Conservation (phyloP, 2,113 vertebrate species). For the Asarcornis scutulata region DNA sequence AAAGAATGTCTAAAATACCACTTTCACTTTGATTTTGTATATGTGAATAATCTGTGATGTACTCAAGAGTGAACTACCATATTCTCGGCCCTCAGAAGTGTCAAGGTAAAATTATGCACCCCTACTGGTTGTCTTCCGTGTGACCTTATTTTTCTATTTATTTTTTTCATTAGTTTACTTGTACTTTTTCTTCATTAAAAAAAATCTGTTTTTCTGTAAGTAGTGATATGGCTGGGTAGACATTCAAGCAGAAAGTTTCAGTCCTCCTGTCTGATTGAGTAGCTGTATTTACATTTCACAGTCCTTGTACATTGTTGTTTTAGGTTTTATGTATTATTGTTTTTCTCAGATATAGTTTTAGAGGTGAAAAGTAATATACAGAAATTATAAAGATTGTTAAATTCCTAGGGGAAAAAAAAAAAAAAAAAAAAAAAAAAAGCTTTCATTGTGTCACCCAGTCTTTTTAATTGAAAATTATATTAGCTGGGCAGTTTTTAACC, state of each 20-base stretch:
- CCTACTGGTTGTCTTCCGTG: background rate
- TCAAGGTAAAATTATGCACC: background rate
- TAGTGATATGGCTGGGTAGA: background rate
- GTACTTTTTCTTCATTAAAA: background rate
- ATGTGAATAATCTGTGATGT: background rate
- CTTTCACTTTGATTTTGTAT: background rate
- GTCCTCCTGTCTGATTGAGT: background rate
- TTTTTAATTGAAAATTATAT: background rate
- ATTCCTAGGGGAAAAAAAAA: background rate
- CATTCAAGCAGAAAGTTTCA: background rate
- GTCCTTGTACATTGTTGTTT: background rate
- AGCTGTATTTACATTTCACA: background rate
- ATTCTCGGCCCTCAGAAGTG: background rate
- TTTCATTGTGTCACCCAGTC: no score
- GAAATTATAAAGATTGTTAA: background rate
- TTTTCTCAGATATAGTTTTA: background rate
- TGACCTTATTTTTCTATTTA: background rate
- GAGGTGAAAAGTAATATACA: background rate
- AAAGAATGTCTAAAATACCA: background rate
- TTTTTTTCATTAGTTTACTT: background rate
- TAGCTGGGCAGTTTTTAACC: background rate
- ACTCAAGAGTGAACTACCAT: background rate
- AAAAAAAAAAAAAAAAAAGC: no score
- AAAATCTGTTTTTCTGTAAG: background rate
- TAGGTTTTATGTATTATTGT: background rate